Percentiles rank a stretch among this genome's conserved stretches.
These are phyloP conservation scores for Melipona beecheii DNA, from an alignment of 2,888 invertebrate genomes.

Conservation along the genomic window DNA sequence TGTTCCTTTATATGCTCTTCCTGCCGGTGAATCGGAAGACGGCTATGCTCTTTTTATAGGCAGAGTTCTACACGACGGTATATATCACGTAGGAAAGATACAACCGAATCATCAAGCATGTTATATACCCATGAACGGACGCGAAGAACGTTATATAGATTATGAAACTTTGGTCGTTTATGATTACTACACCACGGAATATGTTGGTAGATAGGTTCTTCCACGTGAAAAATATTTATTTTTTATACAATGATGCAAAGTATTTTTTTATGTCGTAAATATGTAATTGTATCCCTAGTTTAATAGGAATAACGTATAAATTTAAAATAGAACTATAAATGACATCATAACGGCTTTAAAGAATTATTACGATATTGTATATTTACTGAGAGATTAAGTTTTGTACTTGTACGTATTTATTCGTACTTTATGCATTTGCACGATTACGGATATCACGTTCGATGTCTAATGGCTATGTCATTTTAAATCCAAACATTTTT, in stretches of 20 bases:
- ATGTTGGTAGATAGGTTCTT: constrained; percentile 70
- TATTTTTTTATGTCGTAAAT: constrained; percentile 42
- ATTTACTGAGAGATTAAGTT: background rate
- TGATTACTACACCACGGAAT: constrained; percentile 68
- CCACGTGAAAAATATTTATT: constrained; percentile 46
- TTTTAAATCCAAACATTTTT: background rate
- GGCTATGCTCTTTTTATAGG: constrained; percentile 77
- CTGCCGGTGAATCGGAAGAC: constrained; percentile 78
- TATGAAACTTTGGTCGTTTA: constrained; percentile 80
- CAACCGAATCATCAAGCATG: constrained; percentile 78
- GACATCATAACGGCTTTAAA: background rate
- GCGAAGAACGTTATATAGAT: constrained; percentile 70
- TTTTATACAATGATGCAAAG: constrained; percentile 37
- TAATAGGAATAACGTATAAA: background rate
- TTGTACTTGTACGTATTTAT: background rate
- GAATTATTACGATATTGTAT: background rate
- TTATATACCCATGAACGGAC: constrained; percentile 74
- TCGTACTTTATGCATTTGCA: no score
- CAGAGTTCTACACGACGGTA: constrained; percentile 74
- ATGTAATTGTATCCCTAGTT: background rate
- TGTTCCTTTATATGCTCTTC: constrained; percentile 78
- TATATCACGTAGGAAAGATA: constrained; percentile 77
- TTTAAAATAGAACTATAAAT: constrained; percentile 13
- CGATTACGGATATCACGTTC: no score
- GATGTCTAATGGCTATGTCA: background rate